Base-by-base conservation (phyloP, 2,113 vertebrate genomes). In the Protomyctophum bolini region DNA sequence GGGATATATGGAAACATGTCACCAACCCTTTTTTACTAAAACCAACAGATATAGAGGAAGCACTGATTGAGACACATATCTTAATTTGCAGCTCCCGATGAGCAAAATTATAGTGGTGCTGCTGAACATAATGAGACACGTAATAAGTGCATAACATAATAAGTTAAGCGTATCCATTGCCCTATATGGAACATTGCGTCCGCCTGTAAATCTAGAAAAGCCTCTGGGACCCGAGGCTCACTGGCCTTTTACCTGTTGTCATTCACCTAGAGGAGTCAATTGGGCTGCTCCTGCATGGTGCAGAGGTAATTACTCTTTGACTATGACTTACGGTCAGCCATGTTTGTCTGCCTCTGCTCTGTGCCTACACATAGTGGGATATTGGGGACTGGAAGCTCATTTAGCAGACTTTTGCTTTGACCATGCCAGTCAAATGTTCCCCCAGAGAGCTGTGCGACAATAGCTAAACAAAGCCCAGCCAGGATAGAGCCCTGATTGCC, bases 221-320 rank as follows among this genome's bases (percentile, higher is more conserved):
- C 83, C 75, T 80, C 73, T 9, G 67, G 77, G 82, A 67, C 76
- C 69, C 73, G 62, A 79, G 48, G 85, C 85, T 90, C 83, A 80
- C 83, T 88, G 88, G 73, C 87, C 80, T 51, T 83, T 89, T 89
- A 88, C 85, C 85, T 90, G 86, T 83, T 82, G 83, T 86, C 82
- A 82, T 87, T 86, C 89, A 86, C 88, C 84, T 87, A 65, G 70
- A 80, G 58, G 74, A 88, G 86, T 84, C 88, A 89, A 86, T 83
- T 80, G 83, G 86, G 78, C 83, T 87, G 87, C 76, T 85, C 83
- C 84, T 72, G 80, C 67, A 52, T 79, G 88, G 89, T 83, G 77
- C 83, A 83, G 82, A 84, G 85, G 84, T 89, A 92, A 91, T 91
- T 89, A 89, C 71, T 49, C 81, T 88, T 88, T 89, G 85, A 86